phyloP scores from a whole-genome alignment of 2,113 vertebrate genomes.

The Callopanchax toddi region DNA sequence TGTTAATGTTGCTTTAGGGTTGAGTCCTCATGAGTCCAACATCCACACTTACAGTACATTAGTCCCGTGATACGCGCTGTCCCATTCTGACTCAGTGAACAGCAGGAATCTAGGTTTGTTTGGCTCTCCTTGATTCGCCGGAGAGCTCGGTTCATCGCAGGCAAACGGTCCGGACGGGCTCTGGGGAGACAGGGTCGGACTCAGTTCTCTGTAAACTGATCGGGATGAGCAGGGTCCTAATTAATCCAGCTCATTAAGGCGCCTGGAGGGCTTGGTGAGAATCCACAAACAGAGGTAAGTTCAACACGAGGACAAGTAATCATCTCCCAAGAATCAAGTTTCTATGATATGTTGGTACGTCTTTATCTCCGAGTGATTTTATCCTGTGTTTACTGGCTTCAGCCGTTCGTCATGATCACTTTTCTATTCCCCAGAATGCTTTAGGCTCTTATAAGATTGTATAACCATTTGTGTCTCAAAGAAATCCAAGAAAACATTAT shows the following conservation, averaged over 20 bases:
- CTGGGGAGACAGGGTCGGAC: constrained; percentile 21
- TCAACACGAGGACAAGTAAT: constrained; percentile 6
- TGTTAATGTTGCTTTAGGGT: constrained; percentile 8
- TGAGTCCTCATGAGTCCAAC: constrained; percentile 2
- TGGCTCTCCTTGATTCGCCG: constrained; percentile 10
- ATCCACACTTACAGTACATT: constrained; percentile 14
- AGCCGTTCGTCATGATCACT: background rate
- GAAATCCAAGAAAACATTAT: background rate
- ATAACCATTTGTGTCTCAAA: too few relatives aligned
- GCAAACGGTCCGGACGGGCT: constrained; percentile 2
- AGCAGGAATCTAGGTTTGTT: constrained; percentile 57
- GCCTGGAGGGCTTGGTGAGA: constrained; percentile 16
- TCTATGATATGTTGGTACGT: background rate
- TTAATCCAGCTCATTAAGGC: constrained; percentile 40
- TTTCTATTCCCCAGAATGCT: background rate
- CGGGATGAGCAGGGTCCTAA: constrained; percentile 10
- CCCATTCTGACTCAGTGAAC: constrained; percentile 31
- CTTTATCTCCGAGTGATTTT: background rate
- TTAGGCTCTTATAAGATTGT: background rate
- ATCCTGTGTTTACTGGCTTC: background rate
- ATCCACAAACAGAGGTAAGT: constrained; percentile 48
- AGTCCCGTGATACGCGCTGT: constrained; percentile 32
- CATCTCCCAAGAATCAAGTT: background rate
- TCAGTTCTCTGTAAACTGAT: constrained; percentile 42
- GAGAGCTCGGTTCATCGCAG: constrained; percentile 12